Conservation (phyloP, 2,888 invertebrate genomes). For the Magallana nippona region DNA sequence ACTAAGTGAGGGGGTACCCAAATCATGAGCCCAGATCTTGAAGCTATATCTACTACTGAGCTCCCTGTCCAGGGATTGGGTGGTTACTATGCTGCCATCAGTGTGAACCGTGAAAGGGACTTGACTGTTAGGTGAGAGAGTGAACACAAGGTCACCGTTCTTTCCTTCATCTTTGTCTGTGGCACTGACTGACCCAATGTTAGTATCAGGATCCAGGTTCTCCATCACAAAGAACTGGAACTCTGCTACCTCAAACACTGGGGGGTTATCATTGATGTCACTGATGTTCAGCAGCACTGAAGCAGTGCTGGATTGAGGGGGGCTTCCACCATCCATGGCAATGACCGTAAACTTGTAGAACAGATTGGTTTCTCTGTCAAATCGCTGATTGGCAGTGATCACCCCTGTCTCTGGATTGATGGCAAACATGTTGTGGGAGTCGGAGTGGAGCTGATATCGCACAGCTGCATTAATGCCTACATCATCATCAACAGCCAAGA, state of each 20-base stretch:
- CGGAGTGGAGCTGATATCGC: constrained; percentile 57
- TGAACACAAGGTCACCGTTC: constrained; percentile 61
- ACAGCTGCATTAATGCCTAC: constrained; percentile 63
- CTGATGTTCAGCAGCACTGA: constrained; percentile 64
- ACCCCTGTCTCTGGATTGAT: constrained; percentile 69
- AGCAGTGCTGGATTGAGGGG: constrained; percentile 63
- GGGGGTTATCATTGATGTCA: constrained; percentile 71
- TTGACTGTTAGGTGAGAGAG: constrained; percentile 45
- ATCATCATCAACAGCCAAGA: constrained; percentile 66
- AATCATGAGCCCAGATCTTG: constrained; percentile 57
- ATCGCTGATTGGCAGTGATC: constrained; percentile 62
- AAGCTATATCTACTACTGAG: constrained; percentile 56
- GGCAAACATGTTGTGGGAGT: constrained; percentile 55
- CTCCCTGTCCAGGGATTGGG: constrained; percentile 57
- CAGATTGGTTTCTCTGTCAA: constrained; percentile 66
- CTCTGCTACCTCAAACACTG: constrained; percentile 60
- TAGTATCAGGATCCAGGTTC: constrained; percentile 56
- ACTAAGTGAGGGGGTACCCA: constrained; percentile 53
- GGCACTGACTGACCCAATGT: constrained; percentile 64
- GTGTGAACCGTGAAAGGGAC: constrained; percentile 57
- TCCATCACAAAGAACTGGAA: constrained; percentile 65
- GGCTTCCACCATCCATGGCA: constrained; percentile 67
- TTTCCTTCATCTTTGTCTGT: constrained; percentile 63
- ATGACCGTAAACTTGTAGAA: constrained; percentile 65
- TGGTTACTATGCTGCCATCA: constrained; percentile 59